Evolutionary conservation across 1,140 invertebrate genomes (phyloP).

Genomic region (Psix sp.): DNA sequence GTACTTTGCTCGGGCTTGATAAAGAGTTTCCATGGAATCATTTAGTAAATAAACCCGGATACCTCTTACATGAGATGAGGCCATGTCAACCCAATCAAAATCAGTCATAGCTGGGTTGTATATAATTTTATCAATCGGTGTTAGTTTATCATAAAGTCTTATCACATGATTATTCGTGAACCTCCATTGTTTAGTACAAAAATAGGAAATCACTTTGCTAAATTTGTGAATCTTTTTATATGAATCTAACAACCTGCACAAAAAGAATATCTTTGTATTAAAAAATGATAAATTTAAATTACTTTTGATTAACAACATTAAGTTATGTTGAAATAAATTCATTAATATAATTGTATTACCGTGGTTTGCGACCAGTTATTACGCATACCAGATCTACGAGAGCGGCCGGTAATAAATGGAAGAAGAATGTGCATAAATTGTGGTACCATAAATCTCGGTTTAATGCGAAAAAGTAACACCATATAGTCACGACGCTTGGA

Average conservation of each 20-base stretch:
- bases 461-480: conserved; percentile 78
- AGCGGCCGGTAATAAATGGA: conserved; percentile 73
- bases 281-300: conserved; percentile 5
- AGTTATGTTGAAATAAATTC: not conserved
- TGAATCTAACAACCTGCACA: conserved; percentile 75
- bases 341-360: conserved; percentile 58
- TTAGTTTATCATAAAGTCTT: conserved; percentile 75
- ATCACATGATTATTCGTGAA: conserved; percentile 79
- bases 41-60: too few species aligned
- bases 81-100: too few species aligned
- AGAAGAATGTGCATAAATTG: conserved; percentile 70
- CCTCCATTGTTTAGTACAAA: conserved; percentile 79
- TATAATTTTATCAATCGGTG: conserved; percentile 74
- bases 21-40: too few species aligned
- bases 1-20: too few species aligned
- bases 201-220: conserved; percentile 78
- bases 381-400: conserved; percentile 66
- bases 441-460: conserved; percentile 75
- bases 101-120: too few species aligned
- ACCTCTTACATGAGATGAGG: too few species aligned
- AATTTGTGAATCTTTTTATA: conserved; percentile 80
- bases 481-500: conserved; percentile 74
- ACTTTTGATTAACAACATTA: not conserved
- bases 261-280: not conserved
- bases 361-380: conserved; percentile 70